Conservation (phyloP, 2,888 invertebrate species). For the Norana najaformis region DNA sequence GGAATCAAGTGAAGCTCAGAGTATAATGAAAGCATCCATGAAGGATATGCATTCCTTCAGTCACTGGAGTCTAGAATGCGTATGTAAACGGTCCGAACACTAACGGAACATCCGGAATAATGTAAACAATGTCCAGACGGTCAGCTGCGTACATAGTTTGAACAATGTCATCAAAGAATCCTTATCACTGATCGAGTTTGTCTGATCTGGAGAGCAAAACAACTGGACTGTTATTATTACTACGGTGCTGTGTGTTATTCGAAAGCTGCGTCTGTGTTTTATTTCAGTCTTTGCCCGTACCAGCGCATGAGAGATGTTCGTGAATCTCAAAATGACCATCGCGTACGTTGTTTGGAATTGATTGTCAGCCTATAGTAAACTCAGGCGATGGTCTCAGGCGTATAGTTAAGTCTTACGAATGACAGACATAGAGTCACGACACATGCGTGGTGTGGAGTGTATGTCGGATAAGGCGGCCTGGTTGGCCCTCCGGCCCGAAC, state of each 20-base stretch:
- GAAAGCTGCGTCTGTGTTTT: too few species aligned
- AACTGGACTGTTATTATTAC: neutral
- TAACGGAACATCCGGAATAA: neutral
- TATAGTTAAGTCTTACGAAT: neutral
- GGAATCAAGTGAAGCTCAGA: neutral
- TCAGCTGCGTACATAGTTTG: slow-evolving; percentile 18
- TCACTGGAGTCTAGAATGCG: neutral
- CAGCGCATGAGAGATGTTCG: neutral
- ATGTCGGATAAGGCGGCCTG: too few species aligned
- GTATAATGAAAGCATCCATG: neutral
- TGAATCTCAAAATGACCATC: too few species aligned
- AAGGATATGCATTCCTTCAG: neutral
- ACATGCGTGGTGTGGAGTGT: too few species aligned
- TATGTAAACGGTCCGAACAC: neutral
- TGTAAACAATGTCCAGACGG: neutral
- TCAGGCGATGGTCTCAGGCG: neutral
- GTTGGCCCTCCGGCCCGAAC: neutral
- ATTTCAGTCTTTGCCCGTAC: neutral
- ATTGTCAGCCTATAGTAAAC: neutral
- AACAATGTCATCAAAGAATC: neutral
- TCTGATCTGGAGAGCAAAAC: neutral
- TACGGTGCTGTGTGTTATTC: neutral
- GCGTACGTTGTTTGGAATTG: neutral
- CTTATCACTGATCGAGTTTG: neutral
- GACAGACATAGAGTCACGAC: neutral